These are phyloP conservation scores for Luperina testacea DNA, from an alignment of 2,888 invertebrate genomes.

Conservation along the genomic window DNA sequence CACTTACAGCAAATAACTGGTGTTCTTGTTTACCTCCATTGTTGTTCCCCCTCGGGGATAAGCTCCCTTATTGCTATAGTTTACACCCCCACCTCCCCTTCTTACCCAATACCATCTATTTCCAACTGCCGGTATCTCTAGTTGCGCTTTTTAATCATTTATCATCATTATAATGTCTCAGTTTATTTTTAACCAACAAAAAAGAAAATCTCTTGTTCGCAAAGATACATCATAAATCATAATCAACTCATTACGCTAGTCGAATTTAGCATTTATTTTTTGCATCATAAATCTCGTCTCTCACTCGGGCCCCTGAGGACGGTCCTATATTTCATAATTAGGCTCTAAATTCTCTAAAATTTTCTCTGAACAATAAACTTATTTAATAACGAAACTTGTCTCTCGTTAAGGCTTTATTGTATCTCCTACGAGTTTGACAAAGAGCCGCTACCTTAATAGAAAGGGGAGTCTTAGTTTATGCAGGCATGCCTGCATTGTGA, in stretches of 20 bases:
- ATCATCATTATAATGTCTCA: slow-evolving; percentile 3
- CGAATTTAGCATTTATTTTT: slow-evolving; percentile 10
- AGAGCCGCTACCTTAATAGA: slow-evolving; percentile 19
- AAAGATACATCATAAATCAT: slow-evolving; percentile 25
- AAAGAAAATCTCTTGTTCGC: slow-evolving; percentile 20
- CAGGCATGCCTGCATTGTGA: slow-evolving; percentile 49
- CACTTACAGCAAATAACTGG: slow-evolving; percentile 38
- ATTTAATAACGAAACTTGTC: slow-evolving; percentile 23
- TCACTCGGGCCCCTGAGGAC: slow-evolving; percentile 24
- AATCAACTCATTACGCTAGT: slow-evolving; percentile 20
- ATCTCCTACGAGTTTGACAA: slow-evolving; percentile 14
- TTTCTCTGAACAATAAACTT: slow-evolving; percentile 39
- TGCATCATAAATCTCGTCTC: slow-evolving; percentile 25
- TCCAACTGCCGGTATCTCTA: slow-evolving; percentile 10
- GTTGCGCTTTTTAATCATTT: slow-evolving; percentile 17
- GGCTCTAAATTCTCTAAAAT: slow-evolving; percentile 26
- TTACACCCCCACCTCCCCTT: slow-evolving; percentile 14
- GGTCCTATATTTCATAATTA: slow-evolving; percentile 50
- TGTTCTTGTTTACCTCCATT: slow-evolving; percentile 39
- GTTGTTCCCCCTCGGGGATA: slow-evolving; percentile 27
- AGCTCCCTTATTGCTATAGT: slow-evolving; percentile 36
- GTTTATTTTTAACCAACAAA: slow-evolving; percentile 11
- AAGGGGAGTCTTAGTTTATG: slow-evolving; percentile 41
- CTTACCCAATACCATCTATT: slow-evolving; percentile 11
- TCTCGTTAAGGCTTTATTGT: slow-evolving; percentile 29